A percentile compares a stretch with the other conserved stretches of the same genome.
phyloP scores from a whole-genome alignment of 1,140 invertebrate genomes.

The Papilio dardanus region DNA sequence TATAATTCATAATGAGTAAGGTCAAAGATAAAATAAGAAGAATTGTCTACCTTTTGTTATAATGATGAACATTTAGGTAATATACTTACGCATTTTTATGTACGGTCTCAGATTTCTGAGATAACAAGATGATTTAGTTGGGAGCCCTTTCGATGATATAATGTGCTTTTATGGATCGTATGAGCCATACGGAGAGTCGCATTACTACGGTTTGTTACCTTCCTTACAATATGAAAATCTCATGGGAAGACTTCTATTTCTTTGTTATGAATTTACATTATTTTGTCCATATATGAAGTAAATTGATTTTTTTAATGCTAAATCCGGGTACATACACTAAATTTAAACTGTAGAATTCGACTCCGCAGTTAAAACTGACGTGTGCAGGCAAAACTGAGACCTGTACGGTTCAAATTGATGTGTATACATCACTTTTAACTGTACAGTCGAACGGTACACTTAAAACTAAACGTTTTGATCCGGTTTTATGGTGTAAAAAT shows the following conservation, averaged over 20 bases:
- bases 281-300: neutral
- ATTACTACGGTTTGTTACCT: slow-evolving; percentile 29
- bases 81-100: slow-evolving; percentile 2
- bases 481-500: no score
- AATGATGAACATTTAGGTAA: slow-evolving; percentile 14
- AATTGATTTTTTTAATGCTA: no score
- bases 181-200: slow-evolving; percentile 19
- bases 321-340: no score
- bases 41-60: slow-evolving; percentile 1
- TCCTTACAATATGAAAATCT: slow-evolving; percentile 11
- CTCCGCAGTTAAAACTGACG: no score
- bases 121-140: slow-evolving; percentile 31
- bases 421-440: no score
- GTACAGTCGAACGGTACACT: no score
- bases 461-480: no score
- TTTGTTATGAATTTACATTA: neutral
- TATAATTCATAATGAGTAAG: neutral
- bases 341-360: no score
- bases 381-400: no score
- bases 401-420: no score
- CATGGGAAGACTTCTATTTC: neutral
- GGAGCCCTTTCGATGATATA: slow-evolving; percentile 23
- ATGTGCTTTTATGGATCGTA: slow-evolving; percentile 30
- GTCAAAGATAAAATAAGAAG: neutral
- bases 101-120: slow-evolving; percentile 24